Base-by-base conservation (phyloP, 2,888 invertebrate genomes). In the Apodemia mormo region DNA sequence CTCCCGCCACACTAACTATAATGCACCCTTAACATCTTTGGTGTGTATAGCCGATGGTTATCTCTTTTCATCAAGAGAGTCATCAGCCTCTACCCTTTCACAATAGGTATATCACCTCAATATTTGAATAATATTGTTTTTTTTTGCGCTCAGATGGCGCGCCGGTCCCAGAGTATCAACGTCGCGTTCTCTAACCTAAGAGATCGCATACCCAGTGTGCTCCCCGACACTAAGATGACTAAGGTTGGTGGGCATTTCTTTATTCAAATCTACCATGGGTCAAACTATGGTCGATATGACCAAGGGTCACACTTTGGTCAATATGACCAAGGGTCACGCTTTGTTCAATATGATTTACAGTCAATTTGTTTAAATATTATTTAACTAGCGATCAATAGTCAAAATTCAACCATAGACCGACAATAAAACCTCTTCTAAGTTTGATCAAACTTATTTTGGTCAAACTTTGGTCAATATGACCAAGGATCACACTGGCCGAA, bases 201-300 rank as follows among this genome's bases (percentile, higher is more conserved):
- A 70, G 97, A 97, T 80, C 97, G 98, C 88, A 99, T 99, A 78
- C 99, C 99, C 6, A 98, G 98, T 88, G 98, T 99, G 33, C 98
- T 98, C 5, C 96, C 97, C 9, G 99, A 99, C 89, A 99, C 99
- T 61, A 99, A 99, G 94, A 93, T 98, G 80, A 98, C 98, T 43
- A 98, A 98, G 94, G 97, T 98, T 90, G 94, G 85, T 82, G 67
- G 61, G 52, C 66, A 33, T 65, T 69, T 69, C 29, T 66, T 58
- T 43, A 49, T 49, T 49, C 49, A 49, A 49, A 14, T 14, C 49
- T 45, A 45, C 10, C 14, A 14, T 12, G 45, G 4, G 49, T 49
- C 37, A 65, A n/a, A n/a, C 6, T 7, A 33, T 30, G 30, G 2
- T 52, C 14, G 30, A 30, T 14, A n/a, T 14, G 49, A 49, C 14